Evolutionary conservation across 35 echinoderm and acorn worm genomes (phyloP).

Genomic region (Holothuria glaberrima): DNA sequence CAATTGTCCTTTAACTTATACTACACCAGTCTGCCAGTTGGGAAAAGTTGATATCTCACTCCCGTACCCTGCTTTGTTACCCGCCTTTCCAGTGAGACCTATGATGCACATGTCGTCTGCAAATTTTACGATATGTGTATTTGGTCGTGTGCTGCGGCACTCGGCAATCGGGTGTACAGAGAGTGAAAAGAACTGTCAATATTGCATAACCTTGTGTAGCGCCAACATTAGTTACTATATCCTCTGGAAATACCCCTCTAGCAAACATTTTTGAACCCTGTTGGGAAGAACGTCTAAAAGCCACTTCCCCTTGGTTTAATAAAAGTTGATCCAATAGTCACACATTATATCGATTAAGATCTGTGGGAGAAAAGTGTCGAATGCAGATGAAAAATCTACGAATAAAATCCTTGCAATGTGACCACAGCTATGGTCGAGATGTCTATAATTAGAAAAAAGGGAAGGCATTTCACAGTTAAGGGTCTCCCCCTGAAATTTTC

Average conservation of each 20-base stretch:
- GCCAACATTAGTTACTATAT: not conserved
- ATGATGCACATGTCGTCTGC: not conserved
- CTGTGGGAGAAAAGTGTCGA: not conserved
- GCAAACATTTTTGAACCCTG: not conserved
- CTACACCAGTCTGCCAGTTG: too few species aligned
- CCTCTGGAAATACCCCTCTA: not conserved
- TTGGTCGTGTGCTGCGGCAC: not conserved
- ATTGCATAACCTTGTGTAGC: slow-evolving; percentile 9
- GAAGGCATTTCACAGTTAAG: too few species aligned
- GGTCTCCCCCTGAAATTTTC: too few species aligned
- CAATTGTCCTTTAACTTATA: too few species aligned
- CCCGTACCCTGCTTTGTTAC: too few species aligned
- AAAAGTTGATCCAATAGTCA: slow-evolving; percentile 1
- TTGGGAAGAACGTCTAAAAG: not conserved
- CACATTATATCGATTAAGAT: slow-evolving; percentile 26
- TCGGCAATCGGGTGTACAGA: not conserved
- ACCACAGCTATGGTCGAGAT: slow-evolving; percentile 4
- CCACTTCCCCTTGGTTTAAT: slow-evolving; percentile 6
- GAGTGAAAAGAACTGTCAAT: not conserved
- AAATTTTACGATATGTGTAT: not conserved
- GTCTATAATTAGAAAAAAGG: not conserved
- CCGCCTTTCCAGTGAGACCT: not conserved
- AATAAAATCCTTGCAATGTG: not conserved
- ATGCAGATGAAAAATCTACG: slow-evolving; percentile 9
- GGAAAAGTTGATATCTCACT: too few species aligned